These are phyloP conservation scores for Cotesia vestalis DNA, from an alignment of 1,140 invertebrate species.

Conservation along the genomic window DNA sequence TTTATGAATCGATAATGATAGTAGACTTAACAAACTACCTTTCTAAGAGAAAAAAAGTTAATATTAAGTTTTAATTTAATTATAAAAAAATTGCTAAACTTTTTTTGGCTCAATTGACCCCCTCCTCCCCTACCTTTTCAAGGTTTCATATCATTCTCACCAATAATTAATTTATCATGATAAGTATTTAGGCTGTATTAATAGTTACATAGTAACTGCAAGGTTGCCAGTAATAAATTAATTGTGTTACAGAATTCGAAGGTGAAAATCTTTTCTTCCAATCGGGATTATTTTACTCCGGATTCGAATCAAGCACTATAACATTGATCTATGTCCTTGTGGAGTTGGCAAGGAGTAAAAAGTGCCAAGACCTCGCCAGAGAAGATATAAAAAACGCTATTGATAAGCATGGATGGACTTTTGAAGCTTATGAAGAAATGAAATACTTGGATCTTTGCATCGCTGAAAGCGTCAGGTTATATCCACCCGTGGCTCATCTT, in stretches of 20 bases:
- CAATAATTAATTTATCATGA: too few species aligned
- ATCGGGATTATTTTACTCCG: constrained; percentile 64
- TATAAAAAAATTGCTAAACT: too few species aligned
- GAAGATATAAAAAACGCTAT: constrained; percentile 69
- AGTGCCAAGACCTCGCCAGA: constrained; percentile 61
- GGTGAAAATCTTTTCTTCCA: constrained; percentile 49
- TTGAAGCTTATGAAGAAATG: constrained; percentile 56
- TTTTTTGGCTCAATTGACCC: too few species aligned
- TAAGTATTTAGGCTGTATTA: too few species aligned
- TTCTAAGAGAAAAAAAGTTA: too few species aligned
- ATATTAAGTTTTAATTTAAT: too few species aligned
- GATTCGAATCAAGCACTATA: constrained; percentile 68
- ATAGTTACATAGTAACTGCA: too few species aligned
- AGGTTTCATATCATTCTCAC: too few species aligned
- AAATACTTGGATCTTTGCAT: constrained; percentile 54
- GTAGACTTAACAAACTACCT: too few species aligned
- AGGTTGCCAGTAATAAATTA: too few species aligned
- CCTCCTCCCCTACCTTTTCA: too few species aligned
- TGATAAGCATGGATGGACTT: constrained; percentile 49
- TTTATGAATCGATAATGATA: too few species aligned
- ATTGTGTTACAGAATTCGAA: constrained; percentile 47
- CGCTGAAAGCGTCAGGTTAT: constrained; percentile 65
- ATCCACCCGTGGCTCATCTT: constrained; percentile 70
- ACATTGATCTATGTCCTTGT: constrained; percentile 60
- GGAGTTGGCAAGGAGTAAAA: constrained; percentile 57